These are phyloP conservation scores for Tachysurus fulvidraco DNA, from an alignment of 2,113 vertebrate species.

Conservation along the genomic window DNA sequence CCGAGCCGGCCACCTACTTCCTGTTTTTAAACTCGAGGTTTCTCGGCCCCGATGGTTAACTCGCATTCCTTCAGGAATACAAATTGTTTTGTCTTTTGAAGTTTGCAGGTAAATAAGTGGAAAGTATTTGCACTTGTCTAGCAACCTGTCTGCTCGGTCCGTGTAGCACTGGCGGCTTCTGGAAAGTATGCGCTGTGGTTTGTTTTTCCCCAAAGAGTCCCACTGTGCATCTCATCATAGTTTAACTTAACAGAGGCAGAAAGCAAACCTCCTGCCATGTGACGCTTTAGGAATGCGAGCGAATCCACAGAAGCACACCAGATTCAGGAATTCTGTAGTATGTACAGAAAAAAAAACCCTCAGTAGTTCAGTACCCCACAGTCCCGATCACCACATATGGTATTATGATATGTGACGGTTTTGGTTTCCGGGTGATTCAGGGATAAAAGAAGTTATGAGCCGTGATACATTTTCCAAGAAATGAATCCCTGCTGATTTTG, in stretches of 20 bases:
- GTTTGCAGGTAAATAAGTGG: slow-evolving; percentile 71
- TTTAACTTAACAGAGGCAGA: slow-evolving; percentile 26
- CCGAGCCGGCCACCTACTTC: slow-evolving; percentile 26
- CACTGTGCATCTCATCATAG: slow-evolving; percentile 58
- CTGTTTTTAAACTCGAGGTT: slow-evolving; percentile 50
- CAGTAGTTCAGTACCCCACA: not conserved
- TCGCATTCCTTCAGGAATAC: slow-evolving; percentile 56
- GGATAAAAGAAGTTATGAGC: not conserved
- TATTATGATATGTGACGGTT: not conserved
- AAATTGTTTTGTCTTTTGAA: slow-evolving; percentile 61
- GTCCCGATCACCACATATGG: not conserved
- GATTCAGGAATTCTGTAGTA: slow-evolving; percentile 47
- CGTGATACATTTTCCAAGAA: slow-evolving; percentile 15
- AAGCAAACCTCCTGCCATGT: slow-evolving; percentile 22
- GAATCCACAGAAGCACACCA: slow-evolving; percentile 30
- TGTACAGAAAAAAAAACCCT: not conserved
- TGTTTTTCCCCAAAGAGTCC: slow-evolving; percentile 60
- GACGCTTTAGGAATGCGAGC: slow-evolving; percentile 49
- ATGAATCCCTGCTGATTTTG: not conserved
- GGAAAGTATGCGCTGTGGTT: slow-evolving; percentile 69
- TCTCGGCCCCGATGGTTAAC: slow-evolving; percentile 43
- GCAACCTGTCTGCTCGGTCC: slow-evolving; percentile 52
- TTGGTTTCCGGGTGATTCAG: slow-evolving; percentile 1
- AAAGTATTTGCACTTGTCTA: slow-evolving; percentile 68
- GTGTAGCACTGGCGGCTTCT: slow-evolving; percentile 47